These are phyloP conservation scores for Toxotes jaculatrix DNA, from an alignment of 2,113 vertebrate species.

Conservation along the genomic window DNA sequence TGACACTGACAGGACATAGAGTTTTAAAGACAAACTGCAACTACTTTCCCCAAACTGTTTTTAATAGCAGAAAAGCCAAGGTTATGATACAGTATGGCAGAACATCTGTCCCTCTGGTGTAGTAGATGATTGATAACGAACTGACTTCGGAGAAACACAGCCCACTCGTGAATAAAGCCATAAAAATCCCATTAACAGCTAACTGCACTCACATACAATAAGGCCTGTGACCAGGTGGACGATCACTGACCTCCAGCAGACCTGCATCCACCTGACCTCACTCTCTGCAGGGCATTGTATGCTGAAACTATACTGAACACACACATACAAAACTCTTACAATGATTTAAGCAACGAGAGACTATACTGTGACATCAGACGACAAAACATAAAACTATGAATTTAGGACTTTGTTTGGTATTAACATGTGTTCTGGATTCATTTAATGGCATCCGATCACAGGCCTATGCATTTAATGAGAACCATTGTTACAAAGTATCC, in stretches of 20 bases:
- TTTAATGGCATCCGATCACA: not conserved
- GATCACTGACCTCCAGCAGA: constrained; percentile 47
- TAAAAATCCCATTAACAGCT: constrained; percentile 46
- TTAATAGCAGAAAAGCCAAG: constrained; percentile 27
- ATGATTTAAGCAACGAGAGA: not conserved
- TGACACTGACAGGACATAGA: constrained; percentile 29
- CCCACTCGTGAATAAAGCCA: constrained; percentile 30
- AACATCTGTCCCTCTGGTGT: constrained; percentile 50
- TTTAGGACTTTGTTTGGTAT: too few species aligned
- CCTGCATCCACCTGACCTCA: not conserved
- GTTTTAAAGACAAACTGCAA: constrained; percentile 4
- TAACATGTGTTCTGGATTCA: not conserved
- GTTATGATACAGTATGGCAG: constrained; percentile 36
- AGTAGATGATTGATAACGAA: constrained; percentile 34
- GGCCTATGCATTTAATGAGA: not conserved
- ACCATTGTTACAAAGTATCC: too few species aligned
- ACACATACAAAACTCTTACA: not conserved
- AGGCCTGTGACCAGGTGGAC: constrained; percentile 18
- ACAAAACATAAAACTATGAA: not conserved
- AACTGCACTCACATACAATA: constrained; percentile 14
- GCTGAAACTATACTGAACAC: not conserved
- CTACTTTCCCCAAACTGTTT: constrained; percentile 21
- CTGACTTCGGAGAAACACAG: constrained; percentile 36
- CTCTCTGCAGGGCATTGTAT: not conserved
- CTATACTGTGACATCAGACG: not conserved